phyloP scores from a whole-genome alignment of 2,113 vertebrate genomes.

The Zosterops borbonicus region DNA sequence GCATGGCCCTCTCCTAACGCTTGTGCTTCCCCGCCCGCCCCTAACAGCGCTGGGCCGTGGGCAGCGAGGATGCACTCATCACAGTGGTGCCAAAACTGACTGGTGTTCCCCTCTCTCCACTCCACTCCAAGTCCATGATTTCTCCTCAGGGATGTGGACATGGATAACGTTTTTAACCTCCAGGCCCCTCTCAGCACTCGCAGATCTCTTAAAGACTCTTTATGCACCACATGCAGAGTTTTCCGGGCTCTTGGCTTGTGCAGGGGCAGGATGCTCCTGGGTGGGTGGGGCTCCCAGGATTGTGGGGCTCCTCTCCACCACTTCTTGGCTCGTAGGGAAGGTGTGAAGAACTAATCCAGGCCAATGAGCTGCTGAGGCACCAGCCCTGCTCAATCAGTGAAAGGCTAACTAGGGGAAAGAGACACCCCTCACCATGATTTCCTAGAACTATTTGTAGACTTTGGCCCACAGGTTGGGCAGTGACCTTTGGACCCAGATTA shows the following conservation, averaged over 20 bases:
- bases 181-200: not conserved
- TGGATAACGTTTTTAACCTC: not conserved
- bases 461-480: not conserved
- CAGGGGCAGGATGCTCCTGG: not conserved
- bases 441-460: not conserved
- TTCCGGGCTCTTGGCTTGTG: fast-evolving
- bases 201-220: slow-evolving; percentile 7
- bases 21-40: slow-evolving; percentile 10
- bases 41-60: not conserved
- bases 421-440: not conserved
- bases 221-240: not conserved
- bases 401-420: not conserved
- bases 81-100: not conserved
- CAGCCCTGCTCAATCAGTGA: fast-evolving
- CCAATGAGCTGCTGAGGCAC: not conserved
- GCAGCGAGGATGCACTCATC: fast-evolving
- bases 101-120: not conserved
- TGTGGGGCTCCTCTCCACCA: not conserved
- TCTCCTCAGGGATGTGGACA: not conserved
- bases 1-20: slow-evolving; percentile 56
- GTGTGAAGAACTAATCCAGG: not conserved
- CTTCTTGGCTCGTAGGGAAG: not conserved
- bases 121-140: not conserved
- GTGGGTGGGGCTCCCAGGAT: not conserved
- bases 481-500: not conserved